Evolutionary conservation across 1,140 invertebrate genomes (phyloP).

Genomic region (Procambarus virginalis): DNA sequence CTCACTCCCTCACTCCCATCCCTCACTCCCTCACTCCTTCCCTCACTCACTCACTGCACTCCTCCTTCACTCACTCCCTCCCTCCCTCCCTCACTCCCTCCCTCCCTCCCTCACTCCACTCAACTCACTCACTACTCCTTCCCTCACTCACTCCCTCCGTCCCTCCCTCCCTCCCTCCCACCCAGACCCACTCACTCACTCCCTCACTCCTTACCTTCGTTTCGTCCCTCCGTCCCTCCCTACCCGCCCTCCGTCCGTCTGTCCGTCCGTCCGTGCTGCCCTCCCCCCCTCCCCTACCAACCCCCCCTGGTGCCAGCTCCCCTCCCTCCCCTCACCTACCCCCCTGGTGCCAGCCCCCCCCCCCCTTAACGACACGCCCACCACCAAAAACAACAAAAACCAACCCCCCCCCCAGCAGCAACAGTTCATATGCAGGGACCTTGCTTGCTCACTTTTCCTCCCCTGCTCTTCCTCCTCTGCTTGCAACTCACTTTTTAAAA

Average conservation of each 20-base stretch:
- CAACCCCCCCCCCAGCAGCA: slow-evolving; percentile 40
- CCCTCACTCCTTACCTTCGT: too few relatives aligned
- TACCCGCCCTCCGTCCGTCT: too few relatives aligned
- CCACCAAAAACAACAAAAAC: too few relatives aligned
- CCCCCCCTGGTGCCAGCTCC: too few relatives aligned
- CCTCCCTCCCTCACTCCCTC: not conserved
- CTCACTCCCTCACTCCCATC: not conserved
- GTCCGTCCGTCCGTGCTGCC: too few relatives aligned
- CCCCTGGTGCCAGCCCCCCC: not conserved
- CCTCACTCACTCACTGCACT: not conserved
- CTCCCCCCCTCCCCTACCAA: too few relatives aligned
- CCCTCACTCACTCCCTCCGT: too few relatives aligned
- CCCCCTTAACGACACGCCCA: not conserved
- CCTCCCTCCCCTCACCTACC: too few relatives aligned
- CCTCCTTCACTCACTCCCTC: not conserved
- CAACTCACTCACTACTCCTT: too few relatives aligned
- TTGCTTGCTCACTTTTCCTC: slow-evolving; percentile 47
- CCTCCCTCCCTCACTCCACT: not conserved
- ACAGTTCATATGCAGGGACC: slow-evolving; percentile 60
- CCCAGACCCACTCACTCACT: too few relatives aligned
- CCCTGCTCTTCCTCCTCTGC: slow-evolving; percentile 50
- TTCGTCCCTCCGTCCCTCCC: not conserved
- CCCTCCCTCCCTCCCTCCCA: too few relatives aligned
- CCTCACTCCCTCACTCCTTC: not conserved
- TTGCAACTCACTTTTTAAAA: slow-evolving; percentile 50